These are phyloP conservation scores for Paraescarpia echinospica DNA, from an alignment of 1,140 invertebrate genomes.

Conservation along the genomic window DNA sequence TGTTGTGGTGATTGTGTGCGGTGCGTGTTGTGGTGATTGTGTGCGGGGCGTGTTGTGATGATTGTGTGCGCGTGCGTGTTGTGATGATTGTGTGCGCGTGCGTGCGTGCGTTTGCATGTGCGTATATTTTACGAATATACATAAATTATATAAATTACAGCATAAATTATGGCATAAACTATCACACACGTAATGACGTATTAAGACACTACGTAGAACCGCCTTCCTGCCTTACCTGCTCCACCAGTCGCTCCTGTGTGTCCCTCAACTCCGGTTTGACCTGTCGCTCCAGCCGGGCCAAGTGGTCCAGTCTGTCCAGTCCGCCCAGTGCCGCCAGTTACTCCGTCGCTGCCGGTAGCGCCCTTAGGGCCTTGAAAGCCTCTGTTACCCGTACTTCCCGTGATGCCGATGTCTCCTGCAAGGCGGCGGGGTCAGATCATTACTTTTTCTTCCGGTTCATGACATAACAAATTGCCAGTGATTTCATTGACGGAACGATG, in stretches of 20 bases:
- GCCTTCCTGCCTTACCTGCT: neutral
- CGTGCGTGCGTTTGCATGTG: no score
- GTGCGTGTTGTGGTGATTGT: no score
- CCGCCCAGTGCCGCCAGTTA: neutral
- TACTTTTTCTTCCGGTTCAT: neutral
- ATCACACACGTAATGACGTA: neutral
- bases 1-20: no score
- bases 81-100: no score
- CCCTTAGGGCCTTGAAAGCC: neutral
- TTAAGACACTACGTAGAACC: neutral
- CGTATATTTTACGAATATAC: no score
- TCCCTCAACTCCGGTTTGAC: neutral
- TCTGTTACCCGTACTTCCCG: conserved; percentile 30
- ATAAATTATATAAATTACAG: no score
- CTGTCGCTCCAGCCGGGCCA: neutral
- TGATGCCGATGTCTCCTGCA: conserved; percentile 29
- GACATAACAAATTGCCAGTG: neutral
- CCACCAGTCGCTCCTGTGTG: neutral
- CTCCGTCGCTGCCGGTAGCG: neutral
- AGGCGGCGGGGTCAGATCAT: neutral
- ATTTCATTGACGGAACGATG: no score
- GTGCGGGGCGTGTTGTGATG: no score
- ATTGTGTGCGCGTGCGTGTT: no score
- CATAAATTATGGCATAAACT: no score
- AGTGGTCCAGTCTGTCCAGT: neutral